Evolutionary conservation across 2,797 vertebrate species (phyloP), one percentile per base, ranked within the genome.

Genomic region (Pseudochirops cupreus): DNA sequence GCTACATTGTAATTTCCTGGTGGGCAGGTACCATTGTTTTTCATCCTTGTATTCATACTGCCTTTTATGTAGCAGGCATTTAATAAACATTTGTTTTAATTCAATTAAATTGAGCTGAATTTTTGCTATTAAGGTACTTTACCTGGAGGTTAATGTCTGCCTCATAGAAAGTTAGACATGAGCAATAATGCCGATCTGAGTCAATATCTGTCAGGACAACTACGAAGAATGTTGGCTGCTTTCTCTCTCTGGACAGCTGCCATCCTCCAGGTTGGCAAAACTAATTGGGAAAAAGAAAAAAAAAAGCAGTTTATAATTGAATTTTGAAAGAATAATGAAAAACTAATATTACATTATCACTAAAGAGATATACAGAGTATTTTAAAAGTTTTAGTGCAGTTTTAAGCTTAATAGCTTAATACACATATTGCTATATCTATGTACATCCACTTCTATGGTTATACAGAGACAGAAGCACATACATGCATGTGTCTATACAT

Each of bases 261-360:
- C 99, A 99, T 98, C 99, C 99, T 95, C 99, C 99, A 93, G 99
- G 99, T 98, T 99, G 99, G 98, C 99, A 99, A 98, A 99, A 99
- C 99, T 99, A 98, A 93, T 94, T 55, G 14, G 67, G 94, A 92
- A 95, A 94, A 94, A 55, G 7, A 96, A 52, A 95, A 94, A 94
- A 33, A 67, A 92, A 87, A 92, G 39, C 1, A 4, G 52, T 95
- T 55, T 94, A 0, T 2, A 4, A 55, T 95, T 52, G 94, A 0
- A 92, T 91, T 97, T 98, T 96, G 94, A 96, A 58, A 94, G 14
- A 29, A 94, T 26, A 91, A 95, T 16, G 7, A 94, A 96, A 96
- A 94, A 39, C 82, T 95, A 95, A 10, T 0, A 91, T 39, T 94
- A n/a, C 14, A 91, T 97, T 94, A 95, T 92, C 58, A 62, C 33